Percentiles rank a stretch among this genome's conserved stretches.
These are phyloP conservation scores for Solenopsis invicta DNA, from an alignment of 1,140 invertebrate genomes.

Conservation along the genomic window DNA sequence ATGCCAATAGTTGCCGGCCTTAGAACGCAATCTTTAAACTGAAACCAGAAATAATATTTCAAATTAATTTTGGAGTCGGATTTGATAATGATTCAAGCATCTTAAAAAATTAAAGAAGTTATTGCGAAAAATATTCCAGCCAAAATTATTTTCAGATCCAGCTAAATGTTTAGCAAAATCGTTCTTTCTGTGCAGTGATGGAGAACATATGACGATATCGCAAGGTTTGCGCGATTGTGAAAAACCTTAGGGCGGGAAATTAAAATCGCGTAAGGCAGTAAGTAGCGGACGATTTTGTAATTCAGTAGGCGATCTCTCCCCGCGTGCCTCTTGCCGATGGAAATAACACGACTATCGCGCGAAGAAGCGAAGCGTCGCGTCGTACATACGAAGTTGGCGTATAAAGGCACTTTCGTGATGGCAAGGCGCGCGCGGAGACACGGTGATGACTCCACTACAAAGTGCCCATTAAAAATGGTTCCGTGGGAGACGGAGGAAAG, in stretches of 20 bases:
- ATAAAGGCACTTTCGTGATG: conserved; percentile 3
- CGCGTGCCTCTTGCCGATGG: not conserved
- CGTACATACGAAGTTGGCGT: not conserved
- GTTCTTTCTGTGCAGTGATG: no score
- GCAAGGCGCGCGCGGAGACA: conserved; percentile 19
- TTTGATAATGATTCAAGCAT: no score
- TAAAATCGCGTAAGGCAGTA: not conserved
- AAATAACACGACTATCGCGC: not conserved
- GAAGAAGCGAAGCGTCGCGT: not conserved
- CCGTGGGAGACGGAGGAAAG: conserved; percentile 68
- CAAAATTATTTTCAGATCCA: no score
- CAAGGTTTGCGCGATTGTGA: not conserved
- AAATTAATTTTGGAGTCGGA: no score
- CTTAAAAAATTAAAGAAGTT: no score
- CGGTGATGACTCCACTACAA: conserved; percentile 35
- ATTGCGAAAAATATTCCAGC: no score
- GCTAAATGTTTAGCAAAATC: no score
- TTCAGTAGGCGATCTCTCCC: not conserved
- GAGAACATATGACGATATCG: not conserved
- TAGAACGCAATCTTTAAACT: no score
- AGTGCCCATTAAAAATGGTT: conserved; percentile 54
- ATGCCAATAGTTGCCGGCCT: no score
- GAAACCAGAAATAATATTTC: no score
- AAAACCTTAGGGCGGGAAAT: not conserved
- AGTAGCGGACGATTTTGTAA: not conserved